Base-by-base conservation (phyloP, 2,113 vertebrate species). In the Dicentrarchus labrax region DNA sequence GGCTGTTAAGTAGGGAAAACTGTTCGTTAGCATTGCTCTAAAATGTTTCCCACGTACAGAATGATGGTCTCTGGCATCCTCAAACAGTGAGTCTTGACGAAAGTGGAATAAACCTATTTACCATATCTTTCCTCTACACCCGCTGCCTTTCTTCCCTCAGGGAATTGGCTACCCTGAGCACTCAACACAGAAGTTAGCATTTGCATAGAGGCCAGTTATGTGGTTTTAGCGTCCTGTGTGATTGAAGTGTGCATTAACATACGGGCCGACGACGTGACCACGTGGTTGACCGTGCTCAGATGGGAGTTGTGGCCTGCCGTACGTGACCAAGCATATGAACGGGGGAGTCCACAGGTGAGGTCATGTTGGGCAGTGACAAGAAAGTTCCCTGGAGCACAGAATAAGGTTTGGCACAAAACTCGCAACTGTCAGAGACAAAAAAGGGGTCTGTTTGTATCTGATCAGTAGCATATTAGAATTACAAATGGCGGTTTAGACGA, bases 291-390 rank as follows among this genome's bases (percentile, higher is more conserved):
- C 24, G 16, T 59, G 80, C 76, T 90, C 78, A 39, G 70, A 83
- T 47, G 75, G 76, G 71, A 80, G 78, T 47, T 86, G 89, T 6
- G 88, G 90, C 85, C 67, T 5, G 68, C 22, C 5, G 77, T 73
- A 48, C 91, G 92, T 93, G 93, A 92, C 86, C 48, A 22, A 41
- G 91, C 92, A 94, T 93, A 88, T 56, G 72, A 80, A 61, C 59
- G 1, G 41, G 67, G 41, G 60, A 74, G 76, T 88, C 68, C 80
- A 80, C 90, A 94, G 93, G 92, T 94, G 92, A 93, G 82, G 80
- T 93, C 87, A 93, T 92, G 1, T 30, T 85, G 82, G 78, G 86
- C 79, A 61, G 81, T 54, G 65, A 85, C 81, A 65, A 22, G 51
- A 85, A 88, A 62, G 69, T 72, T 89, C 83, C 61, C 72, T 47